Evolutionary conservation across 1,140 invertebrate species (phyloP).

Genomic region (Teleopsis dalmanni): DNA sequence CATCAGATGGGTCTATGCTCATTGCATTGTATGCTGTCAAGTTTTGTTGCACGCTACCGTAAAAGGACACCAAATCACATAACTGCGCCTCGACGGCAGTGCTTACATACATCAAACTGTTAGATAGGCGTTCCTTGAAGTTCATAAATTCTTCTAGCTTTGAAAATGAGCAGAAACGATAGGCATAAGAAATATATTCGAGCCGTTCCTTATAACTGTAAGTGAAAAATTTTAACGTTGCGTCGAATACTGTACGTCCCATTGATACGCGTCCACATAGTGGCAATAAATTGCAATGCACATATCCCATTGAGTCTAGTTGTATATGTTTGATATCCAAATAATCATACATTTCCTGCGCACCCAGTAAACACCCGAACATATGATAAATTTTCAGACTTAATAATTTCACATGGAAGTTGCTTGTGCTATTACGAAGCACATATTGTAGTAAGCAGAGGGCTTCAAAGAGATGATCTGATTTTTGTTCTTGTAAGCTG

Average conservation of each 20-base stretch:
- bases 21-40: slow-evolving; percentile 34
- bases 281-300: slow-evolving; percentile 66
- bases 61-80: slow-evolving; percentile 57
- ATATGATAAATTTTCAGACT: slow-evolving; percentile 65
- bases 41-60: slow-evolving; percentile 35
- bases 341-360: slow-evolving; percentile 57
- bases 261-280: slow-evolving; percentile 60
- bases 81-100: slow-evolving; percentile 72
- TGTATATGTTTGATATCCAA: slow-evolving; percentile 93
- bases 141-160: slow-evolving; percentile 87
- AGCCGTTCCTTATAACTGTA: slow-evolving; percentile 82
- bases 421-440: slow-evolving; percentile 62
- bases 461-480: slow-evolving; percentile 55
- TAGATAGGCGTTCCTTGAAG: slow-evolving; percentile 70
- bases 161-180: slow-evolving; percentile 88
- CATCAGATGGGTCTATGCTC: slow-evolving; percentile 46
- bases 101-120: slow-evolving; percentile 73
- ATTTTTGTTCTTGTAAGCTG: slow-evolving; percentile 50
- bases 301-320: slow-evolving; percentile 81
- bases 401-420: slow-evolving; percentile 70
- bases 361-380: slow-evolving; percentile 62
- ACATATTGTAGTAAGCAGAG: slow-evolving; percentile 62
- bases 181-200: slow-evolving; percentile 84
- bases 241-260: slow-evolving; percentile 57
- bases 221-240: slow-evolving; percentile 77